Conservation (phyloP, 2,113 vertebrate species). For the Syngnathus typhle region DNA sequence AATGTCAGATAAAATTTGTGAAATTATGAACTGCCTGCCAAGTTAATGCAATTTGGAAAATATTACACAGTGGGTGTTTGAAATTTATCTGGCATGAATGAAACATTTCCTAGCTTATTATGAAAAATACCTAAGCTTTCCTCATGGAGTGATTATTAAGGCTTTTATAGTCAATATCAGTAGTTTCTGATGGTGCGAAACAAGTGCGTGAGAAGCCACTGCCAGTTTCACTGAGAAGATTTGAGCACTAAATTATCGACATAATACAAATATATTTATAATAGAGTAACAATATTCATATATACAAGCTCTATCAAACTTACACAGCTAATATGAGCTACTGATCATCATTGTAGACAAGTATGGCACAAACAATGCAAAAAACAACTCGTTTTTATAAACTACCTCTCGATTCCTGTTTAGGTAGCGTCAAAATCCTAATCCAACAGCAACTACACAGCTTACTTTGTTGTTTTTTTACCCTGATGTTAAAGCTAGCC, state of each 20-base stretch:
- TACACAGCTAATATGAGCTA: slow-evolving; percentile 48
- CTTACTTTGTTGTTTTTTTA: slow-evolving; percentile 8
- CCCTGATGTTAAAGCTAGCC: slow-evolving; percentile 5
- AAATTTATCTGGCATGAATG: not conserved
- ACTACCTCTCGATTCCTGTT: slow-evolving; percentile 6
- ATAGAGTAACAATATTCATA: slow-evolving; percentile 47
- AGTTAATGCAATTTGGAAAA: not conserved
- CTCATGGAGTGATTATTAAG: slow-evolving; percentile 49
- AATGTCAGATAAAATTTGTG: not conserved
- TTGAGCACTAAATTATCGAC: slow-evolving; percentile 49
- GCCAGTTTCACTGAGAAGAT: slow-evolving; percentile 27
- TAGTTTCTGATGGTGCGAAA: slow-evolving; percentile 23
- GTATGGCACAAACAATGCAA: slow-evolving; percentile 25
- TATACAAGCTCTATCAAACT: slow-evolving; percentile 50
- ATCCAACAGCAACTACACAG: slow-evolving; percentile 1
- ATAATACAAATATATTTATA: slow-evolving; percentile 57
- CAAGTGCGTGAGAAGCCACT: slow-evolving; percentile 23
- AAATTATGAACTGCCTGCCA: not conserved
- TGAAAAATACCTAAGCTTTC: too few relatives aligned
- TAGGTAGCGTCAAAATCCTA: slow-evolving; percentile 24
- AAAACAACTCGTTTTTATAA: slow-evolving; percentile 15
- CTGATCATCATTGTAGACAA: slow-evolving; percentile 20
- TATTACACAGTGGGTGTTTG: not conserved
- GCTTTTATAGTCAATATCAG: slow-evolving; percentile 43
- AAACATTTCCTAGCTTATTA: too few relatives aligned